Percentiles rank a stretch among this genome's conserved stretches.
Conservation (phyloP, 2,888 invertebrate species). For the Tenthredo mesomela region DNA sequence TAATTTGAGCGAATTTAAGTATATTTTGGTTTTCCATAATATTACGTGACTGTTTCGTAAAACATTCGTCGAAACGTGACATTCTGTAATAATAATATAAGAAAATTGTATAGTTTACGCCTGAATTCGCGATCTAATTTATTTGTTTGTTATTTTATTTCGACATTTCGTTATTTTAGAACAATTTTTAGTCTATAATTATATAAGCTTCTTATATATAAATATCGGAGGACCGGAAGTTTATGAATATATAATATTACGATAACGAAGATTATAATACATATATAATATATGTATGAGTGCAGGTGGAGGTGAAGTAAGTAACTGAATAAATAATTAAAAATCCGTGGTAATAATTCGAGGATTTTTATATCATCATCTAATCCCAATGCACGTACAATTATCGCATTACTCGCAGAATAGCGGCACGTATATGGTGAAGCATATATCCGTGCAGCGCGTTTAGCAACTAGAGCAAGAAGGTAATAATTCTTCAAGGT, state of each 20-base stretch:
- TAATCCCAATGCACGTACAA: slow-evolving; percentile 1
- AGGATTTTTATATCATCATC: not conserved
- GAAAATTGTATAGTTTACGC: slow-evolving; percentile 1
- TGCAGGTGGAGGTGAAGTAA: not conserved
- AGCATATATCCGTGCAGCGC: not conserved
- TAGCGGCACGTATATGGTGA: not conserved
- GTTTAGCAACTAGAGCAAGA: slow-evolving; percentile 30
- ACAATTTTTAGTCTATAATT: not conserved
- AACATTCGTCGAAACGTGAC: not conserved
- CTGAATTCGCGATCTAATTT: not conserved
- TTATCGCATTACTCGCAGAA: slow-evolving; percentile 15
- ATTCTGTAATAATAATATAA: not conserved
- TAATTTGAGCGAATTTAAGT: not conserved
- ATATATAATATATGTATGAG: not conserved
- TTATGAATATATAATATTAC: not conserved
- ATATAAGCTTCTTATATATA: not conserved
- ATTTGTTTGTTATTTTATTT: not conserved
- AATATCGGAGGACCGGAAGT: not conserved
- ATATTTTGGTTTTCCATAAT: not conserved
- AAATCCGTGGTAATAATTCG: not conserved
- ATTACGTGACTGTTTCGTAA: slow-evolving; percentile 26
- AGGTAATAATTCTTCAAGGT: slow-evolving; percentile 21
- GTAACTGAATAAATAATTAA: not conserved
- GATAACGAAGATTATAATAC: not conserved
- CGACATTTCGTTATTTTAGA: not conserved